phyloP scores from a whole-genome alignment of 2,888 invertebrate genomes.

The Ectemnius lituratus region DNA sequence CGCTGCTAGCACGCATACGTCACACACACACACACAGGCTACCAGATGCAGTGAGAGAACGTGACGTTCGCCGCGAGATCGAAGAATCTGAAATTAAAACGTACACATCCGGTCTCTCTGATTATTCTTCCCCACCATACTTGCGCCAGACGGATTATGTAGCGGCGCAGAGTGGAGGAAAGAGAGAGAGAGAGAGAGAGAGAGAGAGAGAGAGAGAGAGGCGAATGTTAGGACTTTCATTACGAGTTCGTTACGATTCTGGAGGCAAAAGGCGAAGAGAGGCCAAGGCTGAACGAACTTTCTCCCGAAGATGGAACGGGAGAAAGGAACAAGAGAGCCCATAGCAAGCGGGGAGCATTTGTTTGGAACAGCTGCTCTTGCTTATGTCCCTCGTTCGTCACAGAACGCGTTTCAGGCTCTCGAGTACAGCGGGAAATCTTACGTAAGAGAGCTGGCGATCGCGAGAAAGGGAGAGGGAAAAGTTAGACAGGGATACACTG shows the following conservation, averaged over 20 bases:
- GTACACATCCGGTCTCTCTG: no score
- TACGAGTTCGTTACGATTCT: constrained; percentile 42
- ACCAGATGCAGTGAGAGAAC: no score
- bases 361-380: constrained; percentile 53
- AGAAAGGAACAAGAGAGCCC: not conserved
- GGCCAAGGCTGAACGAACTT: not conserved
- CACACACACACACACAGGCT: no score
- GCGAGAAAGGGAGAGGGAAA: not conserved
- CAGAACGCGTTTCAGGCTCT: constrained; percentile 28
- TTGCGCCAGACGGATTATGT: constrained; percentile 13
- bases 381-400: constrained; percentile 53
- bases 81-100: no score
- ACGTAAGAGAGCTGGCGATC: not conserved
- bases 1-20: no score
- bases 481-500: constrained; percentile 2
- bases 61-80: no score
- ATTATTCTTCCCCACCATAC: constrained; percentile 12
- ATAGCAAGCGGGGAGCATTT: constrained; percentile 19
- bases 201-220: no score
- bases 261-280: not conserved
- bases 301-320: not conserved
- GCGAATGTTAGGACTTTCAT: constrained; percentile 40
- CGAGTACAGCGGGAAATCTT: constrained; percentile 2
- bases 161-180: no score
- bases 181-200: no score